phyloP scores from a whole-genome alignment of 2,113 vertebrate species.

The Sardina pilchardus region DNA sequence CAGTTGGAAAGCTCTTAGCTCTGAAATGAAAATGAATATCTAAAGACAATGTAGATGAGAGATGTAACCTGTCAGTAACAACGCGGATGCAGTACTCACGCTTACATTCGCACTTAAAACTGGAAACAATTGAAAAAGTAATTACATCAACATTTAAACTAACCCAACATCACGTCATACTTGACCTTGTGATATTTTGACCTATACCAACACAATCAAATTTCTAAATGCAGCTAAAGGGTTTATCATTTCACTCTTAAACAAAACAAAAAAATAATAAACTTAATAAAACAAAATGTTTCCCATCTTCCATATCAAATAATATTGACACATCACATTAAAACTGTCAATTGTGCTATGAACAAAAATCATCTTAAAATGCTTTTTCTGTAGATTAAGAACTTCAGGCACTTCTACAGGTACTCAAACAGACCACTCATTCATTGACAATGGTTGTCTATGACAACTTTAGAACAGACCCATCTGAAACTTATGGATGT shows the following conservation, averaged over 20 bases:
- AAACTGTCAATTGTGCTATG: constrained; percentile 15
- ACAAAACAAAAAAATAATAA: constrained; percentile 10
- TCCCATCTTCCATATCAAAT: constrained; percentile 43
- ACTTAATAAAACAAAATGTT: not conserved
- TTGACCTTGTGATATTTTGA: not conserved
- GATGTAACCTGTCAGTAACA: not conserved
- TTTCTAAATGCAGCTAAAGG: not conserved
- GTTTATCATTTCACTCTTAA: not conserved
- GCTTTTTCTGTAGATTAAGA: constrained; percentile 56
- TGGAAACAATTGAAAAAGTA: not conserved
- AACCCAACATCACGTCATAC: not conserved
- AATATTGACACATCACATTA: constrained; percentile 40
- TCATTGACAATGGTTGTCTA: not conserved
- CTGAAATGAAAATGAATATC: not conserved
- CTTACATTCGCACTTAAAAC: not conserved
- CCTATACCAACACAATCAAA: constrained; percentile 13
- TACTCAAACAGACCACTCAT: constrained; percentile 22
- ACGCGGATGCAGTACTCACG: not conserved
- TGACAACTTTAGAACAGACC: not conserved
- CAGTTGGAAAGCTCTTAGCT: constrained; percentile 12
- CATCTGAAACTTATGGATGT: not conserved
- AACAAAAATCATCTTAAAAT: constrained; percentile 55
- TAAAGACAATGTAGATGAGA: not conserved
- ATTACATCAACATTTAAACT: not conserved
- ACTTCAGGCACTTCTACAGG: constrained; percentile 72